Evolutionary conservation across 2,113 vertebrate genomes (phyloP).

Genomic region (Myrmophylax atrothorax): DNA sequence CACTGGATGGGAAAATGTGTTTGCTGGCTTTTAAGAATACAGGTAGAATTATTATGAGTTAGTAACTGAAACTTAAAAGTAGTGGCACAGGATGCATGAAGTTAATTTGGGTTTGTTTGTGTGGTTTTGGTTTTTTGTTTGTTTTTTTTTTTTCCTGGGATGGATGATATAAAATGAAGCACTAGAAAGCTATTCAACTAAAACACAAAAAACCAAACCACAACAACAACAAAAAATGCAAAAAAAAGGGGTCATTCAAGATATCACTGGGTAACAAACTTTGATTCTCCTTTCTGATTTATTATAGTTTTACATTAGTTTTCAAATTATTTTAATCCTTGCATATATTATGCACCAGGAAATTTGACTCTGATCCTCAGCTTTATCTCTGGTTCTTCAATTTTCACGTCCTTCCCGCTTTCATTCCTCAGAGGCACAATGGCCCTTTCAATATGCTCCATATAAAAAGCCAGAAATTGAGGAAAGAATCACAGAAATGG

Average conservation of each 20-base stretch:
- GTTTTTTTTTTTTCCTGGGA: background rate
- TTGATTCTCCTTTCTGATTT: background rate
- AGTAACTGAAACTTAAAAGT: background rate
- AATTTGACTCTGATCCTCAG: background rate
- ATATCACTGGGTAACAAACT: background rate
- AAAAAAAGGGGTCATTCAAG: background rate
- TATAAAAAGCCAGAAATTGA: background rate
- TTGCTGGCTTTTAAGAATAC: background rate
- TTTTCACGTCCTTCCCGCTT: background rate
- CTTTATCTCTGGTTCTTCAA: background rate
- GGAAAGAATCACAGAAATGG: background rate
- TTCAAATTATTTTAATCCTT: background rate
- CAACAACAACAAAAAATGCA: background rate
- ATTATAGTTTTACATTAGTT: background rate
- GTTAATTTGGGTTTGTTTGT: background rate
- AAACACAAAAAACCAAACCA: background rate
- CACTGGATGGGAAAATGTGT: background rate
- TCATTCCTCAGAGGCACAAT: background rate
- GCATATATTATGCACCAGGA: background rate
- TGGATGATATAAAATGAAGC: background rate
- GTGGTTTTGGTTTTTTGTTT: no score
- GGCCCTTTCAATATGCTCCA: background rate
- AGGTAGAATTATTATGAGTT: background rate
- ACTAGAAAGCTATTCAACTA: background rate
- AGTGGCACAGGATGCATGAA: background rate